These are phyloP conservation scores for Temnothorax rugatulus DNA, from an alignment of 2,888 invertebrate genomes.

Conservation along the genomic window DNA sequence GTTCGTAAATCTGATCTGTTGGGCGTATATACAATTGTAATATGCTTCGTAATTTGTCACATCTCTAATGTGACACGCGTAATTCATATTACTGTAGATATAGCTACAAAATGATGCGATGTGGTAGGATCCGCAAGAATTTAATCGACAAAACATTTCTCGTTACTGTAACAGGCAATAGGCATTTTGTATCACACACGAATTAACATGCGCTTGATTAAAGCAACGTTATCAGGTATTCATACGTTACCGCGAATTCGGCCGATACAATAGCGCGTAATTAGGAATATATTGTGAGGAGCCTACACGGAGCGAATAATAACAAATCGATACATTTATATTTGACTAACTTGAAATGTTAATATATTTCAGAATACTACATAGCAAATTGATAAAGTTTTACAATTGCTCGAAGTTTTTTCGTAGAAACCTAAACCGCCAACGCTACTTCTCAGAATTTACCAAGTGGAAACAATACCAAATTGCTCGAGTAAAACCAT, in stretches of 20 bases:
- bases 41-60: not conserved
- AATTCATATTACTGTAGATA: not conserved
- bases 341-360: not conserved
- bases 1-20: not conserved
- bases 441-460: conserved; percentile 43
- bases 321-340: not conserved
- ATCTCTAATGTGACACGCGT: not conserved
- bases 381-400: not conserved
- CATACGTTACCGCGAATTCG: not conserved
- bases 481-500: conserved; percentile 40
- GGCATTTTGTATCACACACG: not conserved
- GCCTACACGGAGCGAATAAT: not conserved
- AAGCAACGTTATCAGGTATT: not conserved
- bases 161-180: not conserved
- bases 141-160: not conserved
- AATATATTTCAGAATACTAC: not conserved
- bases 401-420: not conserved
- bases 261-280: not conserved
- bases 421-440: not conserved
- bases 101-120: not conserved
- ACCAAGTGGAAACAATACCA: conserved; percentile 50
- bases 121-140: not conserved
- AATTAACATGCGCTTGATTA: not conserved
- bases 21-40: not conserved
- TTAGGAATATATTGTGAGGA: not conserved